Evolutionary conservation across 2,888 invertebrate species (phyloP), one percentile per base, ranked within the genome.

Genomic region (Aphidoletes aphidimyza): DNA sequence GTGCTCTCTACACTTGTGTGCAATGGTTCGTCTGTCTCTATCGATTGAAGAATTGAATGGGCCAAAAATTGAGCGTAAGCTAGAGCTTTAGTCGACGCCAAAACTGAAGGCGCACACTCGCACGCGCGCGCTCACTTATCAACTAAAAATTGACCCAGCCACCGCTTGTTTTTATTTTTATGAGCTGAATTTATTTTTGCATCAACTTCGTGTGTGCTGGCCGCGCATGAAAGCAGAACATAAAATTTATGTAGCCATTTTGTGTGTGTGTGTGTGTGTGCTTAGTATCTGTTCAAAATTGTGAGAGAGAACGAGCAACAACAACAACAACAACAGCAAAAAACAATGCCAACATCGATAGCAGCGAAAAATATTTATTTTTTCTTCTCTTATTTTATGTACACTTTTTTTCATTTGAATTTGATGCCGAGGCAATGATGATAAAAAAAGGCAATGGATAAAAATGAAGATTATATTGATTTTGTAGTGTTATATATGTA

Each of bases 401-500:
- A 14, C 2, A 17, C 11, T 47, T 17, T 47, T 47, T 47, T 47
- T 47, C 17, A 6, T 17, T 47, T 2, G 11, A 8, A 39, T 39
- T 8, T 39, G 47, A 6, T 11, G 47, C 8, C 8, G 3, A 22
- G n/a, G 6, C 54, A 26, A 8, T 22, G 3, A 54, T 54, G 22
- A 8, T 22, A 54, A 54, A 54, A 54, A 54, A 54, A 39, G 5
- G 11, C 5, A 39, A 39, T 39, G 6, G 11, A 39, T 11, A 39
- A 39, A 47, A 11, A 17, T 47, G 9, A 47, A 54, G 54, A 54
- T 54, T 22, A 54, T 54, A 54, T 54, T 54, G 54, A 54, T 54
- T 54, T 54, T 54, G 26, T 54, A 54, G 54, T 26, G 54, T 54
- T 54, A 26, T 26, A 54, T 22, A 54, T 54, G 54, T 26, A 54